These are phyloP conservation scores for Oegoconia quadripuncta DNA, from an alignment of 2,888 invertebrate species.

Conservation along the genomic window DNA sequence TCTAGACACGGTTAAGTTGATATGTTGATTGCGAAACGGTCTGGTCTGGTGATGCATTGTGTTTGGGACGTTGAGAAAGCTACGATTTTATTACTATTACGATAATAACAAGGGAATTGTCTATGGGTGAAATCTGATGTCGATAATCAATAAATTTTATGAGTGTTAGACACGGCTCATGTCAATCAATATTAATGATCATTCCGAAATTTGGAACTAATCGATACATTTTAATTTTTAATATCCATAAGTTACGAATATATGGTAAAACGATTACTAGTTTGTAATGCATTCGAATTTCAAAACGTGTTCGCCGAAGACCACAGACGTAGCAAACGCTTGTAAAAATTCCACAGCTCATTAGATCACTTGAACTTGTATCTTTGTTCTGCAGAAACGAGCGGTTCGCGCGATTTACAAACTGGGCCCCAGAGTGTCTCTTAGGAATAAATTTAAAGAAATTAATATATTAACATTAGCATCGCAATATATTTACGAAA, in stretches of 20 bases:
- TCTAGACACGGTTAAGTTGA: constrained; percentile 75
- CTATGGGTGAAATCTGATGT: constrained; percentile 54
- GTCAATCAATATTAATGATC: constrained; percentile 72
- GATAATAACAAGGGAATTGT: constrained; percentile 52
- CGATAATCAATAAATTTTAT: constrained; percentile 64
- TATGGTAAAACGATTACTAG: constrained; percentile 11
- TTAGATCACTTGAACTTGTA: too few relatives aligned
- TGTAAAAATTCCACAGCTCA: too few relatives aligned
- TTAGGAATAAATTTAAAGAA: too few relatives aligned
- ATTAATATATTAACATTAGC: too few relatives aligned
- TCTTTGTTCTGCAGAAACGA: too few relatives aligned
- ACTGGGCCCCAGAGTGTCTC: too few relatives aligned
- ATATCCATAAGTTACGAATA: constrained; percentile 59
- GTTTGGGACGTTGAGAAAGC: constrained; percentile 48
- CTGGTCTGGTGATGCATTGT: constrained; percentile 54
- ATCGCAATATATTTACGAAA: too few relatives aligned
- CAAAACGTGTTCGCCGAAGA: not conserved
- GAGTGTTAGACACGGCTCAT: constrained; percentile 68
- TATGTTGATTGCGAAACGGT: constrained; percentile 70
- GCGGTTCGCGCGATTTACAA: too few relatives aligned
- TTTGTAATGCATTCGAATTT: constrained; percentile 4
- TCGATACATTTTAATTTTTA: constrained; percentile 63
- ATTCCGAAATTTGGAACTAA: constrained; percentile 69
- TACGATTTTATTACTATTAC: constrained; percentile 51
- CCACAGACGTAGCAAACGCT: not conserved